Evolutionary conservation across 2,888 invertebrate species (phyloP).

Genomic region (Molorchus minor): DNA sequence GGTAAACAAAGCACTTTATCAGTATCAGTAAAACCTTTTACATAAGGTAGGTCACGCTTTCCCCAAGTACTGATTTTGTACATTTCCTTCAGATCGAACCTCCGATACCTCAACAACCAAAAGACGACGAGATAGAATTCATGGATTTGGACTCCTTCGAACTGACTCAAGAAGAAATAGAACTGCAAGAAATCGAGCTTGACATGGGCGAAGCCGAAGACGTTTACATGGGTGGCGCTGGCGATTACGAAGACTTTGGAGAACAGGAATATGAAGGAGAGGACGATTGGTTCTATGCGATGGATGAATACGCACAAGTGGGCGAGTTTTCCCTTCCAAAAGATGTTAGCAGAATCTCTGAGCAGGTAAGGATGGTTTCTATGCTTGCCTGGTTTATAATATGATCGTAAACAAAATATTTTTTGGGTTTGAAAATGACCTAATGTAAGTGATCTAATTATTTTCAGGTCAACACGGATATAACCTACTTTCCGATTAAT

Average conservation of each 20-base stretch:
- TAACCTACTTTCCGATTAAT: slow-evolving; percentile 48
- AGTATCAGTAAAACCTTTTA: too few relatives aligned
- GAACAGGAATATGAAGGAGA: slow-evolving; percentile 30
- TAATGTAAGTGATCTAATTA: not conserved
- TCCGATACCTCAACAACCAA: slow-evolving; percentile 63
- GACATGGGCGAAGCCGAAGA: slow-evolving; percentile 53
- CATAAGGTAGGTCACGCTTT: not conserved
- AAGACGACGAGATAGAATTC: slow-evolving; percentile 50
- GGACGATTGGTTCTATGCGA: slow-evolving; percentile 46
- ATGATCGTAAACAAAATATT: too few relatives aligned
- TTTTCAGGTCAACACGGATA: slow-evolving; percentile 46
- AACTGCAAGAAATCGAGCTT: slow-evolving; percentile 43
- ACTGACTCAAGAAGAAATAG: slow-evolving; percentile 57
- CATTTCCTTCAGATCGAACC: slow-evolving; percentile 47
- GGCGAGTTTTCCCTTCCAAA: slow-evolving; percentile 35
- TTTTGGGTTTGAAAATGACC: too few relatives aligned
- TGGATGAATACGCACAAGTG: slow-evolving; percentile 44
- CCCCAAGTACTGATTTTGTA: not conserved
- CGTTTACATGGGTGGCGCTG: slow-evolving; percentile 43
- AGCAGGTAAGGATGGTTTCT: slow-evolving; percentile 37
- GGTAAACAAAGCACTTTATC: slow-evolving; percentile 49
- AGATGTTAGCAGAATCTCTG: slow-evolving; percentile 36
- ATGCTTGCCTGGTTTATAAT: too few relatives aligned
- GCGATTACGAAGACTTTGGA: not conserved
- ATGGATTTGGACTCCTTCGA: slow-evolving; percentile 57